These are phyloP conservation scores for Artibeus jamaicensis DNA, from an alignment of 2,797 vertebrate species.

Conservation along the genomic window DNA sequence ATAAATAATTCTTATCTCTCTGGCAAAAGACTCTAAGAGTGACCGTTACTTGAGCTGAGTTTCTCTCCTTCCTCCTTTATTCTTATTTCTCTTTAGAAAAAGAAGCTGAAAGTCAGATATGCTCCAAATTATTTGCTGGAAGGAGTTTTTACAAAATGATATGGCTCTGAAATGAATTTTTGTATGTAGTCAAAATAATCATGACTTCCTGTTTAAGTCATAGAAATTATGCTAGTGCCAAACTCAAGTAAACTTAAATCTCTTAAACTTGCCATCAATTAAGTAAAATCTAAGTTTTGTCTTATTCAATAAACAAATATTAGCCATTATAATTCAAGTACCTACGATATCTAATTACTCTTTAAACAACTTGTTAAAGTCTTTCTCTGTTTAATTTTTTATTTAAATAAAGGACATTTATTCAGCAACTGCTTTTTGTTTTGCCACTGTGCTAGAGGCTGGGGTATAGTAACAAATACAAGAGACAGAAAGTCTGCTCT, in stretches of 20 bases:
- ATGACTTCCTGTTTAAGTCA: neutral
- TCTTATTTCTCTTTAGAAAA: conserved; percentile 38
- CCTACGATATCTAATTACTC: neutral
- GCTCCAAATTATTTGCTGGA: conserved; percentile 15
- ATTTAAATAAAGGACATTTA: neutral
- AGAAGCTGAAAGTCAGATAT: conserved; percentile 16
- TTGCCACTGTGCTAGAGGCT: neutral
- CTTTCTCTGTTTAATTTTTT: neutral
- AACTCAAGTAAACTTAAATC: neutral
- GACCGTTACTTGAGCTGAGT: neutral
- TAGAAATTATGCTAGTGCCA: neutral
- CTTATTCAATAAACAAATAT: neutral
- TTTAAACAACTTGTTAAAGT: neutral
- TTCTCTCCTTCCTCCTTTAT: conserved; percentile 5
- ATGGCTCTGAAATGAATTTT: conserved; percentile 23
- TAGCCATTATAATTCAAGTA: conserved; percentile 16
- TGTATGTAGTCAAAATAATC: conserved; percentile 13
- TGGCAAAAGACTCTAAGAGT: conserved; percentile 14
- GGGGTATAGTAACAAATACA: neutral
- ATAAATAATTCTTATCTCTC: conserved; percentile 23
- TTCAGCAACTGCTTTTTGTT: neutral
- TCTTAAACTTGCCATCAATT: neutral
- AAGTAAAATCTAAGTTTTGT: neutral
- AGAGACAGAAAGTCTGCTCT: neutral
- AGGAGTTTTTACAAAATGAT: conserved; percentile 33